Percentiles rank a stretch among this genome's conserved stretches.
phyloP scores from a whole-genome alignment of 1,140 invertebrate genomes.

The Latrodectus geometricus region DNA sequence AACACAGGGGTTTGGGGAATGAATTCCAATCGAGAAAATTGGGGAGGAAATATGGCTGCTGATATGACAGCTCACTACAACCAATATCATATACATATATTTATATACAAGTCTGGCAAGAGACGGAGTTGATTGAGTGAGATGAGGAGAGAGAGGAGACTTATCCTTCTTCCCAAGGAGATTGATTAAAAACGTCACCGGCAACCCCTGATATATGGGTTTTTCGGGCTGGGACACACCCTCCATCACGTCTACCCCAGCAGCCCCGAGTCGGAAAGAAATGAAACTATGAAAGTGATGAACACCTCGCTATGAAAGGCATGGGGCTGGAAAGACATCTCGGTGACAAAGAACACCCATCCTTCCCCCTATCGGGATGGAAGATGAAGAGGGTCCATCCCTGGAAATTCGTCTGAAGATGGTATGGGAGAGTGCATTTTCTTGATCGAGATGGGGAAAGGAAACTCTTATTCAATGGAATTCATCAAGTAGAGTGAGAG shows the following conservation, averaged over 20 bases:
- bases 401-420: too few species aligned
- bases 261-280: neutral
- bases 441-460: too few species aligned
- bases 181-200: neutral
- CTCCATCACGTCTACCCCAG: neutral
- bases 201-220: neutral
- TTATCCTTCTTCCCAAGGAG: neutral
- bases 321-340: too few species aligned
- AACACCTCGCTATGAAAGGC: neutral
- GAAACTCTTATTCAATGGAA: too few species aligned
- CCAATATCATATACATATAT: neutral
- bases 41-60: neutral
- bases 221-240: neutral
- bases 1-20: neutral
- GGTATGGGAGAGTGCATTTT: too few species aligned
- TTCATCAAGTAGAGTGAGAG: too few species aligned
- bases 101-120: neutral
- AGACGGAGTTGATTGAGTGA: too few species aligned
- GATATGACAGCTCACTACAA: neutral
- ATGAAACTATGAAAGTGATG: neutral
- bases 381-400: neutral
- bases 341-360: too few species aligned
- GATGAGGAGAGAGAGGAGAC: neutral
- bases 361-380: too few species aligned
- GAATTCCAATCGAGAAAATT: neutral